These are phyloP conservation scores for Drosophila kanapiae DNA, from an alignment of 1,140 invertebrate genomes.

Conservation along the genomic window DNA sequence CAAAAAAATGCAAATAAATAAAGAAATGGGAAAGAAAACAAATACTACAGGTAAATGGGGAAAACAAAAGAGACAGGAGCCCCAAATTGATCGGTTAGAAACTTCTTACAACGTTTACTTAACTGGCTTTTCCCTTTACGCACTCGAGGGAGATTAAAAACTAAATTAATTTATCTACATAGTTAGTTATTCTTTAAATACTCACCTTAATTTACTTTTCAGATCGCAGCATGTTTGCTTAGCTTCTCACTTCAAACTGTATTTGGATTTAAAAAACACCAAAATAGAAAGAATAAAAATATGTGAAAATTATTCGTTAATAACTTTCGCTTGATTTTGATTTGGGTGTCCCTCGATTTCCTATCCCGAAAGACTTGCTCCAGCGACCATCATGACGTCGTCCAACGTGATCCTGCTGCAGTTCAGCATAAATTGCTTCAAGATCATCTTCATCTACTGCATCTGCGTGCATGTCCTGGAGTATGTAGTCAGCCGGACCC, in stretches of 20 bases:
- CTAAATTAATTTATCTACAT: not conserved
- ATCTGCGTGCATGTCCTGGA: slow-evolving; percentile 66
- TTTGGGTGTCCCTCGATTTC: no score
- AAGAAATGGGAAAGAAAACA: not conserved
- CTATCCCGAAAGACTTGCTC: not conserved
- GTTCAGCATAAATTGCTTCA: slow-evolving; percentile 71
- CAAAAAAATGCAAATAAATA: slow-evolving; percentile 6
- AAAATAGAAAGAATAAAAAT: not conserved
- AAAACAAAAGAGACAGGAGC: not conserved
- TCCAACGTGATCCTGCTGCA: slow-evolving; percentile 36
- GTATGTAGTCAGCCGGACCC: slow-evolving; percentile 33
- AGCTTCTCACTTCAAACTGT: not conserved
- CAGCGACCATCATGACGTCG: slow-evolving; percentile 7
- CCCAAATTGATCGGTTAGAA: slow-evolving; percentile 72
- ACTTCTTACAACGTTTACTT: not conserved
- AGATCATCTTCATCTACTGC: slow-evolving; percentile 64
- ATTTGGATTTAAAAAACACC: no score
- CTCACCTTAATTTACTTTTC: not conserved
- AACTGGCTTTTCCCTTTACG: no score
- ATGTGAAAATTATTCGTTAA: not conserved
- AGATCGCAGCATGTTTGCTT: not conserved
- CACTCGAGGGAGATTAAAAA: not conserved
- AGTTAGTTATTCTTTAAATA: not conserved
- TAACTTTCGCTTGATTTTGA: not conserved
- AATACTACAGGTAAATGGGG: not conserved